Evolutionary conservation across 1,140 invertebrate species (phyloP).

Genomic region (Trichoplusia ni): DNA sequence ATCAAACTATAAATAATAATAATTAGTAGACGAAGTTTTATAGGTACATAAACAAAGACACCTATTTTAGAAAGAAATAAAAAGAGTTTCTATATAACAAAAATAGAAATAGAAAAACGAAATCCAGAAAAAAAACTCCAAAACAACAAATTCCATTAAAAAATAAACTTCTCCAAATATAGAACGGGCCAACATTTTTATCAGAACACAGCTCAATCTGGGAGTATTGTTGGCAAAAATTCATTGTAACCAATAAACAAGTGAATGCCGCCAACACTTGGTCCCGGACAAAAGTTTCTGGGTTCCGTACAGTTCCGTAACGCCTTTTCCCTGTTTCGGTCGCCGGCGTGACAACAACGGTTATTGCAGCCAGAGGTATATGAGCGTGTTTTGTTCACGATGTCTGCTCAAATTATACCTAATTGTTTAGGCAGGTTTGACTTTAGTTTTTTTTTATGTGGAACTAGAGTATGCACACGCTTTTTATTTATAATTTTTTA

Average conservation of each 20-base stretch:
- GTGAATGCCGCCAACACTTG: neutral
- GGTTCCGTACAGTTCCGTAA: neutral
- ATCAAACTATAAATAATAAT: no score
- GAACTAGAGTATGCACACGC: no score
- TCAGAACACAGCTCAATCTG: neutral
- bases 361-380: slow-evolving; percentile 8
- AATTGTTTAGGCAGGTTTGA: neutral
- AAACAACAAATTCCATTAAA: no score
- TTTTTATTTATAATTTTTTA: no score
- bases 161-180: no score
- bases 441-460: neutral
- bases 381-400: neutral
- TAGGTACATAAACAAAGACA: no score
- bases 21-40: no score
- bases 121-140: no score
- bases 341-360: neutral
- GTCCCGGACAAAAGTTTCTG: neutral
- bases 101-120: no score
- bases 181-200: neutral
- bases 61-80: no score
- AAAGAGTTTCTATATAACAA: no score
- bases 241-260: slow-evolving; percentile 21
- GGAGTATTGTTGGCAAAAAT: neutral
- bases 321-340: slow-evolving; percentile 30
- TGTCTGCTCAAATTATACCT: neutral